Conservation (phyloP, 1,140 invertebrate species). For the Micrasema minimum region DNA sequence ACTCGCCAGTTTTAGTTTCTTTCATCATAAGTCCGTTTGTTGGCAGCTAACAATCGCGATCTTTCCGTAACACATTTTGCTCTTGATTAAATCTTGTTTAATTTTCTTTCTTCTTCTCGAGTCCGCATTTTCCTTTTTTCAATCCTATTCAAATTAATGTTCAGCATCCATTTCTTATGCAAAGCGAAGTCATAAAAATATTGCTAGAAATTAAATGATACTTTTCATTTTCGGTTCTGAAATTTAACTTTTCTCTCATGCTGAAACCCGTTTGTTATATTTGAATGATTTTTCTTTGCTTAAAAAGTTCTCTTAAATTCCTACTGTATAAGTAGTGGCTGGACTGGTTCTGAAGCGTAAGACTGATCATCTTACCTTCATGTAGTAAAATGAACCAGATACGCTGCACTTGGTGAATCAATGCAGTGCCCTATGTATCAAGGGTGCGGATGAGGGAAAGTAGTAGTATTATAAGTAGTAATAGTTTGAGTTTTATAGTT, state of each 20-base stretch:
- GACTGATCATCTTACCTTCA: too few species aligned
- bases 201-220: background rate
- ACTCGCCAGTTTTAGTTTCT: conserved; percentile 4
- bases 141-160: background rate
- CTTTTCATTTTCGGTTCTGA: background rate
- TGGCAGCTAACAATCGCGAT: background rate
- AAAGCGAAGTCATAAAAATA: conserved; percentile 1
- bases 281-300: too few species aligned
- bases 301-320: too few species aligned
- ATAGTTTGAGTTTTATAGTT: too few species aligned
- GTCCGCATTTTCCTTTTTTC: background rate
- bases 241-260: background rate
- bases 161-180: background rate
- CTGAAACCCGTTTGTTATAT: too few species aligned
- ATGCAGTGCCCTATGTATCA: too few species aligned
- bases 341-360: too few species aligned
- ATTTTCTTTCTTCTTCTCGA: conserved; percentile 3
- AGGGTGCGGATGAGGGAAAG: too few species aligned
- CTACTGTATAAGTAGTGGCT: too few species aligned
- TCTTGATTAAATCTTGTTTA: conserved; percentile 22
- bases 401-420: too few species aligned
- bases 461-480: too few species aligned
- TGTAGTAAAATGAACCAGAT: too few species aligned
- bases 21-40: conserved; percentile 10
- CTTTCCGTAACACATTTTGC: conserved; percentile 8